Conservation (phyloP, 2,888 invertebrate species). For the Phytoseiulus persimilis region DNA sequence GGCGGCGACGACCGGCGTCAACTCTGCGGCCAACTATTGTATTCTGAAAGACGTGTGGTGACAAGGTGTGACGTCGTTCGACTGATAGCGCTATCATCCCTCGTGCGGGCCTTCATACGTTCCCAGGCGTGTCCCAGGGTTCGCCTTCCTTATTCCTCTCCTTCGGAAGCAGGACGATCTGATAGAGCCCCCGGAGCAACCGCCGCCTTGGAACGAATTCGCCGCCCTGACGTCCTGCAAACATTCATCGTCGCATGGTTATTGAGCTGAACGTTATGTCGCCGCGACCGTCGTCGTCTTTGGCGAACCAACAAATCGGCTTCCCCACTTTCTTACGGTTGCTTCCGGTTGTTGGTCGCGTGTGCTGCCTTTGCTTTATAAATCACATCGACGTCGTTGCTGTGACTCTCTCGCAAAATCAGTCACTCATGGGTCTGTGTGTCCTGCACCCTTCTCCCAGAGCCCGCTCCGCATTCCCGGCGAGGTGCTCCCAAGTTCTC, state of each 20-base stretch:
- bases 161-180: neutral
- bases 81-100: neutral
- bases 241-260: neutral
- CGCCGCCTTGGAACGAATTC: neutral
- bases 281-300: neutral
- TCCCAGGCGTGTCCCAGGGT: neutral
- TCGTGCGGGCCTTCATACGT: neutral
- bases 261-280: neutral
- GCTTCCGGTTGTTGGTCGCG: neutral
- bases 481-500: neutral
- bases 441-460: neutral
- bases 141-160: neutral
- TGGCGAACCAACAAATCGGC: neutral
- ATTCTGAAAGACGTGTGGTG: neutral
- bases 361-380: neutral
- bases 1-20: neutral
- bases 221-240: neutral
- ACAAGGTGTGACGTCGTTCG: neutral
- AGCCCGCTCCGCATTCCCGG: neutral
- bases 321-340: neutral
- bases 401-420: neutral
- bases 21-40: neutral
- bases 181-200: neutral
- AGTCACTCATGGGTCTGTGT: neutral
- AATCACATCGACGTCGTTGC: neutral